Evolutionary conservation across 2,113 vertebrate species (phyloP).

Genomic region (Cynopterus brachyotis): DNA sequence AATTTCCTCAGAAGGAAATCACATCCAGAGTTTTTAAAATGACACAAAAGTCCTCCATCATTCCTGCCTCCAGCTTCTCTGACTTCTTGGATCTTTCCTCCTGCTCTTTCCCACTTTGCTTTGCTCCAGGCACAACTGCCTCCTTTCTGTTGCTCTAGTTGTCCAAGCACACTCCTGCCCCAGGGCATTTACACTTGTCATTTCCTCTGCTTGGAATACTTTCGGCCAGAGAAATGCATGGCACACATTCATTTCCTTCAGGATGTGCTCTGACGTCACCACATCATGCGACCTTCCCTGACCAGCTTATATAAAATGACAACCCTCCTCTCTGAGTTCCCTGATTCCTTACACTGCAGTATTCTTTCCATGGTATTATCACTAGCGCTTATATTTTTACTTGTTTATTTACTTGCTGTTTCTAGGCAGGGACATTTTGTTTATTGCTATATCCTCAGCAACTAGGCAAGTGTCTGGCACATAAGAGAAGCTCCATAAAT

Average conservation of each 20-base stretch:
- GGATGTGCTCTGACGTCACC: neutral
- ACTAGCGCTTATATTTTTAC: neutral
- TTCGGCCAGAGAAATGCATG: neutral
- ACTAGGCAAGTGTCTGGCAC: neutral
- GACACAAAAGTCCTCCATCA: neutral
- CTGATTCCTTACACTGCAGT: neutral
- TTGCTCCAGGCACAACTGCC: neutral
- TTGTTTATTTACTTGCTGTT: slow-evolving; percentile 41
- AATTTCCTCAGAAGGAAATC: neutral
- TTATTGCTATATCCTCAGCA: neutral
- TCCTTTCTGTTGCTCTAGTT: neutral
- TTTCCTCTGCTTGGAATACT: neutral
- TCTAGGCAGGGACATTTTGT: slow-evolving; percentile 11
- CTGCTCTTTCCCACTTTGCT: neutral
- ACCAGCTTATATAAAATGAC: neutral
- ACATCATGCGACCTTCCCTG: neutral
- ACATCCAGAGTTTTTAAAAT: neutral
- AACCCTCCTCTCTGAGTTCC: neutral
- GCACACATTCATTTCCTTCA: neutral
- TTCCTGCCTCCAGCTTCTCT: neutral
- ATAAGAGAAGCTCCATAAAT: neutral
- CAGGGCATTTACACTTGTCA: neutral
- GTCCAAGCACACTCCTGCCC: neutral
- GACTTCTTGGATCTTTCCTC: neutral
- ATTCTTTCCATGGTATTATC: neutral